These are phyloP conservation scores for Phyllostomus hastatus DNA, from an alignment of 2,113 vertebrate species.

Conservation along the genomic window DNA sequence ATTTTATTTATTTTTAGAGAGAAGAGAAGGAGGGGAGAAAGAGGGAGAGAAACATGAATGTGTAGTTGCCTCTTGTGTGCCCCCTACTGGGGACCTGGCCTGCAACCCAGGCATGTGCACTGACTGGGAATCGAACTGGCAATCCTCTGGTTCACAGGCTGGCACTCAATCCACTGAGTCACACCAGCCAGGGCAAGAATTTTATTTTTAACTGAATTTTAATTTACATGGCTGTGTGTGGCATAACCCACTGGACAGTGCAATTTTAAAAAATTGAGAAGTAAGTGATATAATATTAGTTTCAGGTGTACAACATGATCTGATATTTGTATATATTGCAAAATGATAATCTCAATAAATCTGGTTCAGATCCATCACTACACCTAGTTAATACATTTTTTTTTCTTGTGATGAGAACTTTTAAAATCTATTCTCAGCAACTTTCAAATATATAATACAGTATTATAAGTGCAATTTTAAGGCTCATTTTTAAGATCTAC, in stretches of 20 bases:
- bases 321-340: not conserved
- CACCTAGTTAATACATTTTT: not conserved
- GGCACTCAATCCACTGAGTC: no score
- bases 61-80: no score
- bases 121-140: no score
- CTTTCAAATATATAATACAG: not conserved
- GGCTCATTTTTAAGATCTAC: not conserved
- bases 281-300: not conserved
- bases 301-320: not conserved
- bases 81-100: no score
- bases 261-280: not conserved
- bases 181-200: no score
- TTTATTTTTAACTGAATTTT: not conserved
- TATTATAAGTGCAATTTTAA: not conserved
- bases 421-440: not conserved
- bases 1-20: no score
- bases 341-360: not conserved
- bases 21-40: no score
- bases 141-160: no score
- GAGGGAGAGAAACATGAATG: no score
- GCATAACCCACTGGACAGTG: not conserved
- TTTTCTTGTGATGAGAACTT: not conserved
- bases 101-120: no score
- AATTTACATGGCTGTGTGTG: not conserved
- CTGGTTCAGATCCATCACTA: no score